These are phyloP conservation scores for Adelosebastes latens DNA, from an alignment of 2,797 vertebrate genomes.

Conservation along the genomic window DNA sequence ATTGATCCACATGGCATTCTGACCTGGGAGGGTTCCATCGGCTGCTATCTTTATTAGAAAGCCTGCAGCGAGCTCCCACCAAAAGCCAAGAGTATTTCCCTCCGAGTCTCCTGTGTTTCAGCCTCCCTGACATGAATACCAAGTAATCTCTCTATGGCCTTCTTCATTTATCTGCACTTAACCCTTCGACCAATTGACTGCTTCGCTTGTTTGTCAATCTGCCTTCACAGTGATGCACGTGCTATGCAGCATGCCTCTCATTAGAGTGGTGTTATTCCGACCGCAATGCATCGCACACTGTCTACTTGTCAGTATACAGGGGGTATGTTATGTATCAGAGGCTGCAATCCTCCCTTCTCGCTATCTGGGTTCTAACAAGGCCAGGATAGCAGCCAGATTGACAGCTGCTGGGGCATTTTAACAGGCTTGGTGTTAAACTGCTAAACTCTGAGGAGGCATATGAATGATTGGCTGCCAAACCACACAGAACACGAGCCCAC, in stretches of 20 bases:
- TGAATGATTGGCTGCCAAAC: conserved; percentile 74
- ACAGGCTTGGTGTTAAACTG: conserved; percentile 80
- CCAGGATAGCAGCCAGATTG: conserved; percentile 76
- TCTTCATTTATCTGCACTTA: conserved; percentile 68
- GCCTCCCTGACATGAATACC: conserved; percentile 66
- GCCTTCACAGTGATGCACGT: conserved; percentile 34
- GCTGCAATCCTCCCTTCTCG: conserved; percentile 49
- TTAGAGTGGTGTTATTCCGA: conserved; percentile 45
- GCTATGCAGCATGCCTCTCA: conserved; percentile 33
- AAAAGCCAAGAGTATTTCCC: conserved; percentile 52
- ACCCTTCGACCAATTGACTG: conserved; percentile 68
- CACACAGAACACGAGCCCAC: conserved; percentile 61
- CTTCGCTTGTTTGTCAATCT: conserved; percentile 62
- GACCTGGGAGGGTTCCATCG: conserved; percentile 67
- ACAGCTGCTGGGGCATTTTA: conserved; percentile 81
- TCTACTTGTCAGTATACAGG: conserved; percentile 52
- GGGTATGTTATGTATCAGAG: conserved; percentile 59
- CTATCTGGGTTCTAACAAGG: conserved; percentile 77
- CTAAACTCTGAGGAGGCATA: conserved; percentile 72
- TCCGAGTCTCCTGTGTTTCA: conserved; percentile 59
- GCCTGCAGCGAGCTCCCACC: conserved; percentile 47
- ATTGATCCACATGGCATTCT: conserved; percentile 69
- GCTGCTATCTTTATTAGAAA: conserved; percentile 66
- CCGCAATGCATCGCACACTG: conserved; percentile 26
- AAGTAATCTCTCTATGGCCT: conserved; percentile 57